Base-by-base conservation (phyloP, 37 sponge, comb jelly and placozoan genomes). In the Oopsacas minuta region DNA sequence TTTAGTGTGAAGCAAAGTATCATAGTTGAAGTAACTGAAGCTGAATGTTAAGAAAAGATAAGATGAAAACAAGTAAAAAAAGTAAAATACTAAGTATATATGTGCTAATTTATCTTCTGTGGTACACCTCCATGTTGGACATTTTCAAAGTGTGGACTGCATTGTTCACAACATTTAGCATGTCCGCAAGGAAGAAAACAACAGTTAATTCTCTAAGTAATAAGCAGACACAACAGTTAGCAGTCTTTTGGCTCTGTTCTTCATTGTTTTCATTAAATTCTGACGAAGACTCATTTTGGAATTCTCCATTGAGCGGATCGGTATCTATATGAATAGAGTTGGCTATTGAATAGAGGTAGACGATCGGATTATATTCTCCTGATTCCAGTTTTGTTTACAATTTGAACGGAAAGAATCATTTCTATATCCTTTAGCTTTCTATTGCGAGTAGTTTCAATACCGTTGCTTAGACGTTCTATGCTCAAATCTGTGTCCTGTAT, bases 101-200 rank as follows among this genome's bases (percentile, higher is more conserved):
- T 61, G 75, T 61, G n/a, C 28, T 25, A 61, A 61, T 61, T n/a
- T 61, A 61, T 61, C 75, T 25, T 61, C 75, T 61, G 28, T 61
- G 22, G 30, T 61, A 15, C 49, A 42, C 49, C 49, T 42, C 12
- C 49, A 42, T 61, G 28, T 61, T 61, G 75, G 75, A 61, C 75
- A 61, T 61, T 61, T 61, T 61, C 75, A 25, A 61, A 10, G 75
- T 61, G 75, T 61, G 75, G 3, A 61, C 75, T 61, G 75, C 75
- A 61, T 25, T 61, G 32, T 61, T 61, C 75, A 61, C 75, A 61
- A 61, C 75, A 61, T 61, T 61, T 61, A 61, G 75, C 75, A 61
- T 61, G 75, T 34, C 75, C 28, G 30, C 75, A 61, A 61, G 75
- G 75, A 61, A 61, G 75, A 61, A 61, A 61, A 61, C 75, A 61